A percentile compares a stretch with the other conserved stretches of the same genome.
Evolutionary conservation across 2,888 invertebrate genomes (phyloP).

Genomic region (Metacarcinus magister): DNA sequence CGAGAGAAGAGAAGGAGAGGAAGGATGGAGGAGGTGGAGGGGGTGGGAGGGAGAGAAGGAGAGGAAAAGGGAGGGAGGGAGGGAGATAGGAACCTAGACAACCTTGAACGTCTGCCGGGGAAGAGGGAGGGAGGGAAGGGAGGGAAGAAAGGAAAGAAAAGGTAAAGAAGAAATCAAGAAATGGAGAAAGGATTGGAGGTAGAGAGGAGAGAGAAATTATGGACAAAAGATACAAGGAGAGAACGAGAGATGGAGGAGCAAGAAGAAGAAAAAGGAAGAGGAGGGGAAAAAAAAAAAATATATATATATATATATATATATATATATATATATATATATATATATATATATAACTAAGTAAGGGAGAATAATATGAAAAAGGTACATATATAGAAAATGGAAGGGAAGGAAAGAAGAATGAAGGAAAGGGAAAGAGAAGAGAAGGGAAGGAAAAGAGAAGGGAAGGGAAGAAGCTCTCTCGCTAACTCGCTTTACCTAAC

Average conservation of each 20-base stretch:
- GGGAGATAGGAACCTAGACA: conserved; percentile 29
- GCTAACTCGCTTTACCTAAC: not conserved
- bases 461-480: not conserved
- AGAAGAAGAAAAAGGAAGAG: not conserved
- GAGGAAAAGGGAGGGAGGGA: not conserved
- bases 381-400: not conserved
- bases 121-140: not conserved
- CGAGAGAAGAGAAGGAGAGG: not conserved
- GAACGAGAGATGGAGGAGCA: not conserved
- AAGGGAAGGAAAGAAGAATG: not conserved
- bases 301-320: too few species aligned
- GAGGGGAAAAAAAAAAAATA: too few species aligned
- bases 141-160: not conserved
- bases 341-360: not conserved
- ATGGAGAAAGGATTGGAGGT: not conserved
- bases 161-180: not conserved
- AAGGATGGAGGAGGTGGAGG: not conserved
- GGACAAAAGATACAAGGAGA: too few species aligned
- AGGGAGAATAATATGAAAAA: not conserved
- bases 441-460: not conserved
- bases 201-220: not conserved
- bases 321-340: too few species aligned
- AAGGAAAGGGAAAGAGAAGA: not conserved
- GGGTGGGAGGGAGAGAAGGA: not conserved
- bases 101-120: conserved; percentile 27